These are phyloP conservation scores for Gulo gulo DNA, from an alignment of 2,113 vertebrate species.

Conservation along the genomic window DNA sequence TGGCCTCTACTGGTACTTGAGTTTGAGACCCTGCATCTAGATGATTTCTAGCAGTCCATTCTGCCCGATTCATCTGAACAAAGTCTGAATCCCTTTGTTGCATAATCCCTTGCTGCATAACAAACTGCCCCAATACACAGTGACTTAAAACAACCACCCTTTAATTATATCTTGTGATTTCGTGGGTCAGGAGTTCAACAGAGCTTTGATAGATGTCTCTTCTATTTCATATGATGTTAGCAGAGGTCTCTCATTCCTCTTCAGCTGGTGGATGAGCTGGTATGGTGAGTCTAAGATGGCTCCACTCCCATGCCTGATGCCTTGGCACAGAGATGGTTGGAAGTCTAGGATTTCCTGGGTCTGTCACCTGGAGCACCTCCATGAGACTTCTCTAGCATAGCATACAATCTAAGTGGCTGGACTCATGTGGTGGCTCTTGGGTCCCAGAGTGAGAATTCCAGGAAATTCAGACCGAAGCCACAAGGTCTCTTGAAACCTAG, in stretches of 20 bases:
- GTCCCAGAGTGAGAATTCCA: neutral
- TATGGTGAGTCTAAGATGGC: neutral
- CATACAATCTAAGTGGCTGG: neutral
- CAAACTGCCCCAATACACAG: neutral
- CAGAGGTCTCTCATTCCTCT: neutral
- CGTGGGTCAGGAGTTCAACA: neutral
- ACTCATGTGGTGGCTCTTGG: neutral
- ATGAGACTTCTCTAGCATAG: neutral
- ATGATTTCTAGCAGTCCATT: neutral
- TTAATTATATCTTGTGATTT: neutral
- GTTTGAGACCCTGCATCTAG: neutral
- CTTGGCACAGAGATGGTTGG: neutral
- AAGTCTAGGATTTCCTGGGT: neutral
- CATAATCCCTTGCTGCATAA: neutral
- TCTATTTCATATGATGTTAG: neutral
- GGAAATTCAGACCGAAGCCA: neutral
- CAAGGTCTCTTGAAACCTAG: neutral
- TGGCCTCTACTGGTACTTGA: neutral
- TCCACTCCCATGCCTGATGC: too few relatives aligned
- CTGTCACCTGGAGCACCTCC: neutral
- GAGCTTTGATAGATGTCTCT: neutral
- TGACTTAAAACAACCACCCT: neutral
- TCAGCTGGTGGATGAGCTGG: neutral
- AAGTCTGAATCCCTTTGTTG: neutral
- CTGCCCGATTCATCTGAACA: neutral